phyloP scores from a whole-genome alignment of 2,113 vertebrate genomes.

The Columbina picui region DNA sequence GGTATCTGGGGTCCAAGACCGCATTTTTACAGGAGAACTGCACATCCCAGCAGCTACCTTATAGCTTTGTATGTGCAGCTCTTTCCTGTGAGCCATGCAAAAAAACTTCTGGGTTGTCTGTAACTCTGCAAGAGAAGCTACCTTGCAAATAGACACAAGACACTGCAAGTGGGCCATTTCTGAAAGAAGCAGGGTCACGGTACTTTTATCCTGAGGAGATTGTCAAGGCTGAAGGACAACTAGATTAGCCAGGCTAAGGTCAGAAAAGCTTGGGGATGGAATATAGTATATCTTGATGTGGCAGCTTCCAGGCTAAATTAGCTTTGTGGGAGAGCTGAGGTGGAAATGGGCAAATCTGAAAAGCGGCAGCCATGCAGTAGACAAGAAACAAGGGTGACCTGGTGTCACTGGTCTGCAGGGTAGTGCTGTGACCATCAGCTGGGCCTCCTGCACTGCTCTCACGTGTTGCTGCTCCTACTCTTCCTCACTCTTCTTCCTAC shows the following conservation, averaged over 20 bases:
- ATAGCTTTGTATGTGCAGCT: background rate
- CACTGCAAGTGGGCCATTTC: background rate
- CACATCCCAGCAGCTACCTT: background rate
- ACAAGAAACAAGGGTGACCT: background rate
- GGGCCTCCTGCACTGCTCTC: background rate
- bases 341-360: background rate
- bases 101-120: background rate
- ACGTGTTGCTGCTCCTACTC: background rate
- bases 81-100: background rate
- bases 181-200: background rate
- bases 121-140: background rate
- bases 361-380: background rate
- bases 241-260: background rate
- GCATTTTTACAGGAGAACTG: background rate
- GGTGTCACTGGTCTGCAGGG: background rate
- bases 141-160: background rate
- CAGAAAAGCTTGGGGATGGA: background rate
- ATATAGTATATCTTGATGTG: background rate
- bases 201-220: background rate
- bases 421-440: rapidly evolving
- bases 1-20: background rate
- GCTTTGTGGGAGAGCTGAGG: background rate
- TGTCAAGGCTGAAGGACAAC: background rate
- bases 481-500: background rate
- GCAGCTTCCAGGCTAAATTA: background rate